phyloP scores from a whole-genome alignment of 2,797 vertebrate genomes.

The Heterohyrax brucei region DNA sequence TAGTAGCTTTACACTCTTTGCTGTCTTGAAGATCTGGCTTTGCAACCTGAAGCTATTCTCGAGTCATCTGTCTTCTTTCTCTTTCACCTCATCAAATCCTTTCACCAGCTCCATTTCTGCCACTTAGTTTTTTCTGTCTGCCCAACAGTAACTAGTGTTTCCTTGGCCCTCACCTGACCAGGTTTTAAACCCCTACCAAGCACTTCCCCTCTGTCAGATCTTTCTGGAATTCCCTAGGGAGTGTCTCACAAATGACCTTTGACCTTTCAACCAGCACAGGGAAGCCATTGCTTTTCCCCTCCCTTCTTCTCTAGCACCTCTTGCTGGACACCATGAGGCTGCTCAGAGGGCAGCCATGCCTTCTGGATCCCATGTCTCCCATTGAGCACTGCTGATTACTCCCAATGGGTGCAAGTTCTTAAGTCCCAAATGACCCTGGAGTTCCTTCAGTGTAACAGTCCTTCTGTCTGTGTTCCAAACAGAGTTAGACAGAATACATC shows the following conservation, averaged over 20 bases:
- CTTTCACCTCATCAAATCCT: background rate
- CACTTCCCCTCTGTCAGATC: background rate
- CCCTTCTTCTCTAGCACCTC: background rate
- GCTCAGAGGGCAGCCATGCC: background rate
- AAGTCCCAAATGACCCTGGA: background rate
- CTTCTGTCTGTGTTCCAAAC: background rate
- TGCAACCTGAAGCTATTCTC: background rate
- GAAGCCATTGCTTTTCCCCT: background rate
- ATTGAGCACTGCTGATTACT: background rate
- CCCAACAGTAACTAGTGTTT: background rate
- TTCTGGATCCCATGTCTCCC: background rate
- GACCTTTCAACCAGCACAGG: background rate
- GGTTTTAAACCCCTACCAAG: background rate
- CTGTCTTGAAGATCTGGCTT: background rate
- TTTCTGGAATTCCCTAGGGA: background rate
- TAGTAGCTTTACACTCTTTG: background rate
- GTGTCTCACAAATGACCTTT: background rate
- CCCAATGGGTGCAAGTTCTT: background rate
- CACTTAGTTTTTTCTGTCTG: background rate
- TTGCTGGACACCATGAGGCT: conserved; percentile 23
- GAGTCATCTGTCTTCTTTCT: background rate
- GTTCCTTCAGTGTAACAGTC: accelerated
- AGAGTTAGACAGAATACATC: background rate
- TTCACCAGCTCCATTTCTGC: background rate
- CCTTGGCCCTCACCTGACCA: background rate